phyloP scores from a whole-genome alignment of 2,113 vertebrate species.

The Oophaga pumilio region DNA sequence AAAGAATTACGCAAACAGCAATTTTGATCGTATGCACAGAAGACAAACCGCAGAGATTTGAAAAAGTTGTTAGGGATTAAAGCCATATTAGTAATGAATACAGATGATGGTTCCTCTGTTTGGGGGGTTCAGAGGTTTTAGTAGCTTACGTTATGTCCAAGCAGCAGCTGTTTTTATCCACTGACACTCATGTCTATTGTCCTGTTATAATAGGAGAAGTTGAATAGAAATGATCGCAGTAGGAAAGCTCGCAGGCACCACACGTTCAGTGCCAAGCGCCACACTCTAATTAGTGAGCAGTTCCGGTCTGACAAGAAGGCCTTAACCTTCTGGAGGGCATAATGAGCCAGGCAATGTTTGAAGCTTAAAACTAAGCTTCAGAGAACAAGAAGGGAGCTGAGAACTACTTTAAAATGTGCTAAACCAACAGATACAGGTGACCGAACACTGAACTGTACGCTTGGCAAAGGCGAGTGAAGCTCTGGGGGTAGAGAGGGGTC shows the following conservation, averaged over 20 bases:
- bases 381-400: constrained; percentile 64
- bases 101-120: background rate
- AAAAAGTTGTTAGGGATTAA: background rate
- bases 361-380: constrained; percentile 64
- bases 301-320: constrained; percentile 71
- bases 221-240: constrained; percentile 66
- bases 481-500: constrained; percentile 54
- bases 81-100: constrained; percentile 1
- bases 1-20: background rate
- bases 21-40: background rate
- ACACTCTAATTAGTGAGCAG: constrained; percentile 72
- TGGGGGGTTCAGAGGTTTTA: background rate
- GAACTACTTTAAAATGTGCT: constrained; percentile 65
- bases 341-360: constrained; percentile 73
- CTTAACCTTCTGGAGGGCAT: constrained; percentile 70
- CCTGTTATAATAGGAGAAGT: constrained; percentile 62
- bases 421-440: constrained; percentile 71
- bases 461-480: constrained; percentile 66
- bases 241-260: constrained; percentile 67
- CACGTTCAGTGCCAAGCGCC: constrained; percentile 72
- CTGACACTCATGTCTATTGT: constrained; percentile 44
- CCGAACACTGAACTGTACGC: constrained; percentile 71
- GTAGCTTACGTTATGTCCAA: background rate
- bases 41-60: background rate
- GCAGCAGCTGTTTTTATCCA: constrained; percentile 40